Conservation (phyloP, 2,797 vertebrate species). For the Cirrhinus mrigala region DNA sequence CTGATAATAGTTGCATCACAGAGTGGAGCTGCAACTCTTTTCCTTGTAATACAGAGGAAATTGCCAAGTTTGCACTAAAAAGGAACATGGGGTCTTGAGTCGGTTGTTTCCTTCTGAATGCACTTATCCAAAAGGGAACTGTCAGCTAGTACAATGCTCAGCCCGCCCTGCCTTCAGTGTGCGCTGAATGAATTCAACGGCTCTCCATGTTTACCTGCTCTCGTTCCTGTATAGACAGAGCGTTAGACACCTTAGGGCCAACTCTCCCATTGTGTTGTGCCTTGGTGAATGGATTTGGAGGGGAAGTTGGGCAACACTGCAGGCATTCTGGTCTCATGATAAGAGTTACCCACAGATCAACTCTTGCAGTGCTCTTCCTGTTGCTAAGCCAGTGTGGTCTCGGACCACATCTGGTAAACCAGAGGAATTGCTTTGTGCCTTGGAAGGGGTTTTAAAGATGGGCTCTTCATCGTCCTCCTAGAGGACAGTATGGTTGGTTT, state of each 20-base stretch:
- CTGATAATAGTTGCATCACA: slow-evolving; percentile 44
- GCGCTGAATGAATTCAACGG: slow-evolving; percentile 25
- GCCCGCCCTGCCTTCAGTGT: slow-evolving; percentile 2
- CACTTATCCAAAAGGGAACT: slow-evolving; percentile 55
- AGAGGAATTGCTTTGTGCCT: slow-evolving; percentile 61
- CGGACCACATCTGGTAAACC: slow-evolving; percentile 66
- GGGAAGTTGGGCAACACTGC: slow-evolving; percentile 74
- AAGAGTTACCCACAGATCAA: slow-evolving; percentile 60
- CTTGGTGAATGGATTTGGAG: slow-evolving; percentile 59
- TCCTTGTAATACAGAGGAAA: slow-evolving; percentile 80
- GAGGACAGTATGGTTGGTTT: not conserved
- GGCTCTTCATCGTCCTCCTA: not conserved
- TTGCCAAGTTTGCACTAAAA: slow-evolving; percentile 75
- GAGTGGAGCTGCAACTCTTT: slow-evolving; percentile 47
- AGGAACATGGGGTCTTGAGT: slow-evolving; percentile 66
- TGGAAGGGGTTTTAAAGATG: slow-evolving; percentile 15
- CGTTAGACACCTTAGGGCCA: slow-evolving; percentile 56
- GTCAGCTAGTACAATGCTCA: slow-evolving; percentile 6
- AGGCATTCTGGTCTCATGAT: slow-evolving; percentile 69
- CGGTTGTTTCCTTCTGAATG: slow-evolving; percentile 73
- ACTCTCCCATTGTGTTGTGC: slow-evolving; percentile 57
- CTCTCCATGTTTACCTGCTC: slow-evolving; percentile 21
- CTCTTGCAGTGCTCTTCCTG: slow-evolving; percentile 69
- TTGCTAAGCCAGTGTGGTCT: slow-evolving; percentile 62
- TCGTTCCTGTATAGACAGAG: not conserved